These are phyloP conservation scores for Lochmaea crataegi DNA, from an alignment of 2,888 invertebrate genomes.

Conservation along the genomic window DNA sequence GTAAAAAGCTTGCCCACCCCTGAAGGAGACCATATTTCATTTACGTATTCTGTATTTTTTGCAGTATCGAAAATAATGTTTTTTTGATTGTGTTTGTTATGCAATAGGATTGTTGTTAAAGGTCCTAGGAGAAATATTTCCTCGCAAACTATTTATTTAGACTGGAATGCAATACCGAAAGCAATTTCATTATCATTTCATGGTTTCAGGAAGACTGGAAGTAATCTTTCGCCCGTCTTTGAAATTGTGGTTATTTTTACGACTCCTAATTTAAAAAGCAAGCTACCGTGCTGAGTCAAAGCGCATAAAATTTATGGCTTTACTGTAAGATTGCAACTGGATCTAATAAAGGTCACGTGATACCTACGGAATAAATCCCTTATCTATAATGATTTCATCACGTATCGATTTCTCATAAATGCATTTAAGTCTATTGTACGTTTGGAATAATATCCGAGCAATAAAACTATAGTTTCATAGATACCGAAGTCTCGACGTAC, in stretches of 20 bases:
- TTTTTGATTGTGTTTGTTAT: no score
- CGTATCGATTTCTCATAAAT: constrained; percentile 50
- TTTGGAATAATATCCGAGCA: constrained; percentile 31
- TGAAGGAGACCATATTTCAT: no score
- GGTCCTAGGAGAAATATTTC: not conserved
- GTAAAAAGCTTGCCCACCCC: no score
- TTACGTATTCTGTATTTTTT: no score
- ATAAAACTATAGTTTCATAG: constrained; percentile 34
- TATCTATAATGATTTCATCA: constrained; percentile 51
- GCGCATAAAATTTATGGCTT: constrained; percentile 53
- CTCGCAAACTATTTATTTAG: constrained; percentile 12
- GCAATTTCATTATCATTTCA: constrained; percentile 41
- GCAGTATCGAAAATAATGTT: no score
- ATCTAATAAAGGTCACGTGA: constrained; percentile 52
- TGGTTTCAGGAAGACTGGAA: constrained; percentile 36
- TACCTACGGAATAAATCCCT: constrained; percentile 45
- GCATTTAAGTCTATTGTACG: constrained; percentile 40
- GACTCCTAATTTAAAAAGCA: constrained; percentile 53
- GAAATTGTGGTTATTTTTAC: constrained; percentile 52
- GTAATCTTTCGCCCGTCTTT: constrained; percentile 45
- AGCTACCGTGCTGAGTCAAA: constrained; percentile 52
- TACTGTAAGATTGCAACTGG: constrained; percentile 52
- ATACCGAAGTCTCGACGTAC: constrained; percentile 29
- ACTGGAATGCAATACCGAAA: constrained; percentile 28
- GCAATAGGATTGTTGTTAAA: not conserved